Percentiles rank a stretch among this genome's conserved stretches.
Conservation (phyloP, 2,797 vertebrate genomes). For the Manis pentadactyla region DNA sequence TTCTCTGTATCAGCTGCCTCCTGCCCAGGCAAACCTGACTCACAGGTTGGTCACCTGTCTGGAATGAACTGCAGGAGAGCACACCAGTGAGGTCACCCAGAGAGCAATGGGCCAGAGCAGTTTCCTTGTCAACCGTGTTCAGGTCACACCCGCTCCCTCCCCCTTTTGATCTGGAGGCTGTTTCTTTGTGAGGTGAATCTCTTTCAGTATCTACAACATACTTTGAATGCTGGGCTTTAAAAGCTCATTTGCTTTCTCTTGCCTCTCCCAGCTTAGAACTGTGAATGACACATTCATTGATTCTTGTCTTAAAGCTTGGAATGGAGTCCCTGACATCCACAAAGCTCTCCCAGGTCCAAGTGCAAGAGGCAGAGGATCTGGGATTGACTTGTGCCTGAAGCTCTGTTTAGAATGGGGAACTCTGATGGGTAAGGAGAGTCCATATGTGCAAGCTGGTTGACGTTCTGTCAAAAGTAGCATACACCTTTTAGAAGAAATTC, state of each 20-base stretch:
- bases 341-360: not conserved
- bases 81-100: conserved; percentile 21
- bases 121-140: not conserved
- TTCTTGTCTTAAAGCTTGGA: not conserved
- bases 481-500: not conserved
- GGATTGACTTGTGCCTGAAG: not conserved
- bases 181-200: not conserved
- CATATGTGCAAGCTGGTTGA: not conserved
- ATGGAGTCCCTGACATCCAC: not conserved
- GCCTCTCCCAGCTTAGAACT: not conserved
- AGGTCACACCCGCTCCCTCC: not conserved
- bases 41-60: conserved; percentile 69
- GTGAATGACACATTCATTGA: not conserved
- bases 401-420: not conserved
- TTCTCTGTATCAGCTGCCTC: not conserved
- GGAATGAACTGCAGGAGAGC: conserved; percentile 11
- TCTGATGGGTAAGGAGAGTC: not conserved
- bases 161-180: not conserved
- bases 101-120: not conserved
- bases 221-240: not conserved
- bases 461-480: not conserved
- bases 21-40: conserved; percentile 58
- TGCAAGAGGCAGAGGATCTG: not conserved
- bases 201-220: not conserved
- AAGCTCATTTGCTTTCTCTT: not conserved